Conservation (phyloP, 2,797 vertebrate genomes). For the Xyrichtys novacula region DNA sequence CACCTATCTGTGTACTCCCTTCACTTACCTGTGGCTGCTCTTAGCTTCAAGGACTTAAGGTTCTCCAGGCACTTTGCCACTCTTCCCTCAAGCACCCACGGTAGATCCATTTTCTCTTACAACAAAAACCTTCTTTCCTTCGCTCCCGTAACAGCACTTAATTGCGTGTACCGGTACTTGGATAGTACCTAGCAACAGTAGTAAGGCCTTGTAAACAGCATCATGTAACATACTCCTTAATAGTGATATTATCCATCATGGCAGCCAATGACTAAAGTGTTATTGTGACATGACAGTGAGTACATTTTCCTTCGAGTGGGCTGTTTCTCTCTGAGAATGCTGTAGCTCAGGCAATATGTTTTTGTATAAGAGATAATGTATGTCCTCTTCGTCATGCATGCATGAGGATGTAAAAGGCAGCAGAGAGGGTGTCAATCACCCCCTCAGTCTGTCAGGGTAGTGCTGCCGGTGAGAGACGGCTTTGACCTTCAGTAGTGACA, state of each 20-base stretch:
- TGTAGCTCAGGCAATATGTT: background rate
- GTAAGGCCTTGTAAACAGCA: conserved; percentile 5
- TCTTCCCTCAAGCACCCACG: conserved; percentile 33
- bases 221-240: conserved; percentile 18
- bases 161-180: background rate
- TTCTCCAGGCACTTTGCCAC: conserved; percentile 19
- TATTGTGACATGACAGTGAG: conserved; percentile 25
- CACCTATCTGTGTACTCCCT: background rate
- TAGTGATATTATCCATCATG: conserved; percentile 40
- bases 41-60: conserved; percentile 37
- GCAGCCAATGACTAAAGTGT: conserved; percentile 23
- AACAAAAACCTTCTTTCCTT: conserved; percentile 1
- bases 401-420: conserved; percentile 38
- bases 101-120: conserved; percentile 41
- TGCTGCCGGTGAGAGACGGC: conserved; percentile 56
- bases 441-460: conserved; percentile 49
- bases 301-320: background rate
- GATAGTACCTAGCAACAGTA: conserved; percentile 8
- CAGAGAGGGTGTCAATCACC: conserved; percentile 68
- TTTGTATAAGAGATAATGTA: conserved; percentile 6
- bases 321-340: background rate
- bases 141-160: background rate
- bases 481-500: conserved; percentile 72
- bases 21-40: background rate
- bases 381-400: conserved; percentile 4